Base-by-base conservation (phyloP, 2,797 vertebrate species). In the Intellagama lesueurii region DNA sequence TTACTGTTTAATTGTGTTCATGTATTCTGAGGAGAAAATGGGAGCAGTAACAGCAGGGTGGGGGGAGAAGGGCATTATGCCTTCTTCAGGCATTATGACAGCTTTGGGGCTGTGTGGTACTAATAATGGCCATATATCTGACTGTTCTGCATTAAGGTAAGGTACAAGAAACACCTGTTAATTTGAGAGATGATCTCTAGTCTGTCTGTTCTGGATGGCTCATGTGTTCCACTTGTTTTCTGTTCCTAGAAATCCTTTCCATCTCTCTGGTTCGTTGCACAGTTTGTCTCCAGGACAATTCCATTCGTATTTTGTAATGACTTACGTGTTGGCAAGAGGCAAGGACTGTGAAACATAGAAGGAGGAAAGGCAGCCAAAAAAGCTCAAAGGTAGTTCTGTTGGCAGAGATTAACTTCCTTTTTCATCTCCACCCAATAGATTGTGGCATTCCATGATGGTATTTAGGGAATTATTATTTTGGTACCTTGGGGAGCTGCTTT, bases 391-490 rank as follows among this genome's bases (percentile, higher is more conserved):
- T 68, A 84, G 81, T 84, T 88, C 47, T 81, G 17, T 64, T 35
- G 68, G 76, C 76, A 85, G 17, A n/a, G 7, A 66, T 75, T 68
- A 72, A 8, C 30, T 35, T 75, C 28, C 7, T 5, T 47, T 81
- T 44, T 56, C 24, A 1, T 64, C 80, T 82, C 88, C 35, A 87
- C 32, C 35, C 68, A 90, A 73, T 40, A n/a, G 47, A 70, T 52
- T 81, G 60, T 68, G 7, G 40, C 79, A 70, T 47, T 73, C 83
- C 44, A 35, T n/a, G 14, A 19, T 64, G 22, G 1, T 52, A 32
- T 81, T 88, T 88, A 78, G n/a, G 9, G 69, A 85, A 90, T 85
- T 86, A 66, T 81, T 89, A 79, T 89, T 94, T 92, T 79, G 32
- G 9, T 79, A n/a, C 0, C 47, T 16, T 60, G 78, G 86, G 49